phyloP scores from a whole-genome alignment of 2,113 vertebrate genomes.

The Marmota monax region DNA sequence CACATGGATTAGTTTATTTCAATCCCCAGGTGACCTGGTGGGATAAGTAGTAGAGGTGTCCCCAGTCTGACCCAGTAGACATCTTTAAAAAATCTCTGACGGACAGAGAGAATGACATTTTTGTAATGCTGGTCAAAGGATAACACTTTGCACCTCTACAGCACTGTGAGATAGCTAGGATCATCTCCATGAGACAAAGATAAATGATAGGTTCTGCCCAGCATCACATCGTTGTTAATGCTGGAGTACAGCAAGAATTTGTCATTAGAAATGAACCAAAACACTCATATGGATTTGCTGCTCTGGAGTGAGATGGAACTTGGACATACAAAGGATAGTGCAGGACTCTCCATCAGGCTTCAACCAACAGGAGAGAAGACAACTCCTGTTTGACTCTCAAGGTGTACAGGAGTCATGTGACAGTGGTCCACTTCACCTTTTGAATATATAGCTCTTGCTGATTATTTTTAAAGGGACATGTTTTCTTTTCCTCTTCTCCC shows the following conservation, averaged over 20 bases:
- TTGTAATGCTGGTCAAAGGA: not conserved
- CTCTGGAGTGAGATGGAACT: not conserved
- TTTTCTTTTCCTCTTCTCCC: no score
- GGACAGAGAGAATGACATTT: not conserved
- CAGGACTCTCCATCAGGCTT: not conserved
- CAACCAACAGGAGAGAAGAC: not conserved
- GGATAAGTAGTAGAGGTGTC: not conserved
- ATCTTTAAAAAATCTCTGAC: not conserved
- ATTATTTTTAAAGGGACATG: no score
- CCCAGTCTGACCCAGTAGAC: not conserved
- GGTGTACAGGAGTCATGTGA: not conserved
- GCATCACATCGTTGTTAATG: not conserved
- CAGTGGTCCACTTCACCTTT: no score
- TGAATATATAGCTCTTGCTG: no score
- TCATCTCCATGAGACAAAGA: not conserved
- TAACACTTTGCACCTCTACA: not conserved
- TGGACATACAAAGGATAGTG: not conserved
- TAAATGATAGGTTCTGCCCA: constrained; percentile 8
- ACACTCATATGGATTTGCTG: not conserved
- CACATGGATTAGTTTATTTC: constrained; percentile 19
- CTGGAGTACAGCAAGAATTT: not conserved
- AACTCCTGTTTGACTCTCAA: not conserved
- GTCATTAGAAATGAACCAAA: constrained; percentile 3
- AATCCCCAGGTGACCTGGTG: not conserved
- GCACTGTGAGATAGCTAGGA: not conserved